Conservation (phyloP, 2,888 invertebrate species). For the Tipula confusa region DNA sequence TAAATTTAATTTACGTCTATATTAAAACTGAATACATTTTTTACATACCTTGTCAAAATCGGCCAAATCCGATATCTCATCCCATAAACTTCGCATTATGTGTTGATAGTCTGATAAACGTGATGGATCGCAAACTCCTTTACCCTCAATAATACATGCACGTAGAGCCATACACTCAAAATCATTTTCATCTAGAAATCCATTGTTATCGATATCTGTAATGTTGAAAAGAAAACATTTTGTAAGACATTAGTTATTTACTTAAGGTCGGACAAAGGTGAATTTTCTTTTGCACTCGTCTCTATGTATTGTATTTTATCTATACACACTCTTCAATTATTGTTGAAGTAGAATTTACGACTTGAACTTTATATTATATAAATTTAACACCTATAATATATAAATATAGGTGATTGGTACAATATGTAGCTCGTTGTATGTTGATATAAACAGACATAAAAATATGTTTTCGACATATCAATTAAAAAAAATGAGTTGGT, state of each 20-base stretch:
- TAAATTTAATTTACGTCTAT: too few species aligned
- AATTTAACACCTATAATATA: background rate
- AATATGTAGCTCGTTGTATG: background rate
- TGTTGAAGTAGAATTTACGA: background rate
- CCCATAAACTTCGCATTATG: conserved; percentile 79
- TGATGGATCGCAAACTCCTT: conserved; percentile 69
- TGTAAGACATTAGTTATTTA: background rate
- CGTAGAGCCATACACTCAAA: conserved; percentile 78
- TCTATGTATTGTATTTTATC: background rate
- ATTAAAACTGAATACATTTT: too few species aligned
- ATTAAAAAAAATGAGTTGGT: background rate
- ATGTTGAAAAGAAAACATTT: background rate
- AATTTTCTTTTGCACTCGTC: too few species aligned
- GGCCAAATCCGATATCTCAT: conserved; percentile 78
- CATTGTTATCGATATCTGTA: conserved; percentile 79
- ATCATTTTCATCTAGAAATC: conserved; percentile 74
- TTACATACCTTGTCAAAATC: conserved; percentile 83
- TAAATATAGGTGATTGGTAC: background rate
- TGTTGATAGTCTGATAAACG: conserved; percentile 75
- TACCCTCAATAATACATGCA: conserved; percentile 76
- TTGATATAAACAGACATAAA: background rate
- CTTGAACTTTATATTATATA: background rate
- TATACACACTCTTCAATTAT: background rate
- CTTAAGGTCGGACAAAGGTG: background rate
- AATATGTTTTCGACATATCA: background rate